phyloP scores from a whole-genome alignment of 2,888 invertebrate species.

The Elysia crispata region DNA sequence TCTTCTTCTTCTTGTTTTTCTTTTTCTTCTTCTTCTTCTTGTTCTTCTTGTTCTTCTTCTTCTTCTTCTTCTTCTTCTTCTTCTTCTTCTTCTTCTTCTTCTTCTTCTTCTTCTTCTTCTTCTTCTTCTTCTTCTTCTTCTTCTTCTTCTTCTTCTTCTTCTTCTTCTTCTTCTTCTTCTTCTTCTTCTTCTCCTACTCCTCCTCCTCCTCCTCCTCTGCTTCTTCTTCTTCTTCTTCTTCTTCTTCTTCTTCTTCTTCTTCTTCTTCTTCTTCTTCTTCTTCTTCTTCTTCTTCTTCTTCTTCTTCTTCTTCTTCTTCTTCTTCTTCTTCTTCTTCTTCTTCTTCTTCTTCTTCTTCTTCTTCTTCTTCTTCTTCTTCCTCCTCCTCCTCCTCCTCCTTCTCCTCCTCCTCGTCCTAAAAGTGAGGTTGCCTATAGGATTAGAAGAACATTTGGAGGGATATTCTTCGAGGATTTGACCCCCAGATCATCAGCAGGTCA shows the following conservation, averaged over 20 bases:
- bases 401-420: no score
- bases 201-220: no score
- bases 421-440: no score
- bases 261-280: not conserved
- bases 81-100: conserved; percentile 18
- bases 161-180: conserved; percentile 14
- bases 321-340: not conserved
- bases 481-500: no score
- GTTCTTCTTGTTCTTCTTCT: conserved; percentile 2
- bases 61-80: conserved; percentile 11
- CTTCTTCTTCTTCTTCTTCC: not conserved
- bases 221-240: conserved; percentile 29
- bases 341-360: not conserved
- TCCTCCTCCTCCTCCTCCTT: no score
- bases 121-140: conserved; percentile 14
- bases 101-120: conserved; percentile 21
- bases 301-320: not conserved
- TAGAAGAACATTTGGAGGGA: no score
- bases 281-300: not conserved
- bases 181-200: no score
- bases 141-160: conserved; percentile 28
- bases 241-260: not conserved
- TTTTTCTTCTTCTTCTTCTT: conserved; percentile 23
- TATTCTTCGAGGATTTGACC: no score
- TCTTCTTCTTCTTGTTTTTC: no score